Base-by-base conservation (phyloP, 2,113 vertebrate species). In the Callithrix jacchus region DNA sequence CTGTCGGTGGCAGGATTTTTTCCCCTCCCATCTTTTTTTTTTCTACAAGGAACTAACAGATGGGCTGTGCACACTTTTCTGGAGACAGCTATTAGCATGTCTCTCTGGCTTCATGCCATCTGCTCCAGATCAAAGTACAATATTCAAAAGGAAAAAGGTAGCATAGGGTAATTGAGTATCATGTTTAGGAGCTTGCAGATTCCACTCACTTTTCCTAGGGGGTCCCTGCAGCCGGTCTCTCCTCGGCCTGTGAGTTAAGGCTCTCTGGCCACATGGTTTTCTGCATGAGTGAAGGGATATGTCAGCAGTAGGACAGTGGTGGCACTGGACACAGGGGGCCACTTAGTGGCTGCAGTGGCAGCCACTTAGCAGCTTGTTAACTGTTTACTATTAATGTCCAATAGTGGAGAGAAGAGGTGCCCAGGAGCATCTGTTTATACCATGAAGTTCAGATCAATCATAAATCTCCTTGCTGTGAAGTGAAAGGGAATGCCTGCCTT, bases 31-130 rank as follows among this genome's bases (percentile, higher is more conserved):
- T 40, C 23, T 37, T 42, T 5, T 32, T 68, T 66, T 45, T 21
- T 5, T 11, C 13, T 20, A 87, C 32, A 93, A 90, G 86, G 45
- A 94, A 76, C 47, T 93, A 95, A 95, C 97, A 98, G 93, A 97
- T 97, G 97, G 97, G 85, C 93, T 97, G 85, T 87, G 58, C 30
- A 96, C 66, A 93, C 88, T 95, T 97, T 97, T 95, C 82, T 93
- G 95, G 87, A 97, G 96, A 96, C 81, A 93, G 97, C 87, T 96
- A 96, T 97, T 95, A 97, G 81, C 93, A 95, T 89, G 84, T 96
- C 96, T 97, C 93, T 64, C 84, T 97, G 98, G 97, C 97, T 92
- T 92, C 30, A 68, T 92, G 94, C 95, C 97, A 97, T 96, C 96
- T 97, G 97, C 82, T 97, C 92, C 96, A 97, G 92, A 97, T 81